phyloP scores from a whole-genome alignment of 2,113 vertebrate species.

The Osmerus mordax region DNA sequence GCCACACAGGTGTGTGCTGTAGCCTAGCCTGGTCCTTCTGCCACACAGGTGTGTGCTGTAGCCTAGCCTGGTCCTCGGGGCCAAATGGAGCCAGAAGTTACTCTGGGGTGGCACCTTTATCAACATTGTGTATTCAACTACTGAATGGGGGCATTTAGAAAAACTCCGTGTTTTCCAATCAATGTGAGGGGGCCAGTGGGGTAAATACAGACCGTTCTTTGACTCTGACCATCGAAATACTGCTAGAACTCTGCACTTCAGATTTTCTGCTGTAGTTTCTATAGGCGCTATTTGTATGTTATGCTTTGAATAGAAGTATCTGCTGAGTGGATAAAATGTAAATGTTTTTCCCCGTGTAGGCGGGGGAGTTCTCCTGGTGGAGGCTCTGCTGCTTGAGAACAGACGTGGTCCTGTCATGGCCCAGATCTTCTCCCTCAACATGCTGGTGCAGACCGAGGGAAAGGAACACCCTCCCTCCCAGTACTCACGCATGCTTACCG shows the following conservation, averaged over 20 bases:
- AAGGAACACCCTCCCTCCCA: conserved; percentile 63
- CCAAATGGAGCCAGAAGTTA: too few species aligned
- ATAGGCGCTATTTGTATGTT: not conserved
- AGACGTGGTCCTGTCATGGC: conserved; percentile 62
- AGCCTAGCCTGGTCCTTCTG: not conserved
- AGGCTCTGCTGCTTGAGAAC: conserved; percentile 70
- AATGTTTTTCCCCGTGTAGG: conserved; percentile 41
- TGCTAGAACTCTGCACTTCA: too few species aligned
- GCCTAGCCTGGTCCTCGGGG: not conserved
- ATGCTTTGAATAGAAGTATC: conserved; percentile 1
- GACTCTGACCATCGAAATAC: too few species aligned
- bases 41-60: not conserved
- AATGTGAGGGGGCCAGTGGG: too few species aligned
- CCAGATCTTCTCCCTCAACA: conserved; percentile 74
- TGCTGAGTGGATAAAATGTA: not conserved
- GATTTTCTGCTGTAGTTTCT: too few species aligned
- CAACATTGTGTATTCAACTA: not conserved
- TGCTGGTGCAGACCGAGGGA: conserved; percentile 71
- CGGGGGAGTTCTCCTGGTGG: conserved; percentile 70
- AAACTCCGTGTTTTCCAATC: too few species aligned
- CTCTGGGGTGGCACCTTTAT: too few species aligned
- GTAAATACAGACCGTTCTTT: too few species aligned
- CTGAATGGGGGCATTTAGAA: not conserved
- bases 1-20: not conserved
- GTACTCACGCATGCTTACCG: conserved; percentile 58